Base-by-base conservation (phyloP, 2,888 invertebrate genomes). In the Proisotoma minuta region DNA sequence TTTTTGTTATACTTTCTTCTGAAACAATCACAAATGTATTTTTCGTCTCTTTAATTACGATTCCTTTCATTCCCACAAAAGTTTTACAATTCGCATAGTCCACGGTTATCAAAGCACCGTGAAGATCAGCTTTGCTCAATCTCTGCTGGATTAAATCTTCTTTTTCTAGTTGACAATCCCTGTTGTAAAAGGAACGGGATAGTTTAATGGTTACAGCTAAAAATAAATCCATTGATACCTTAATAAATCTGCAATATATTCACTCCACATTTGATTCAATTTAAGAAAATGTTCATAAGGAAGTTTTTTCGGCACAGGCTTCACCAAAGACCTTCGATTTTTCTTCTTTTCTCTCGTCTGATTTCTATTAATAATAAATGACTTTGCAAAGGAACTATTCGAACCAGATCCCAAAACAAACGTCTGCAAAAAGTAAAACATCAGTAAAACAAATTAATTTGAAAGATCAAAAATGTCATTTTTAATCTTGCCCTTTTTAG, bases 41-140 rank as follows among this genome's bases (percentile, higher is more conserved):
- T 63, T 67, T 75, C 1, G 73, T 74, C 29, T 75, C 75, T 54
- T 72, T 72, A 4, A 75, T 66, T 15, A 75, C 68, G 52, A 75
- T 73, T 3, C 75, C 75, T 57, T 66, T 52, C 22, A 70, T 20
- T 5, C 70, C 66, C 18, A 67, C 22, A 47, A 68, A 71, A 22
- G 68, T 66, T 12, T 68, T 62, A 52, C 74, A 75, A 43, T 70
- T 62, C 5, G 74, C 71, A 5, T 66, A 39, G 8, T 60, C 61
- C 1, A 75, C 73, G 27, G 63, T 63, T 8, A 75, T 15, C 5
- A 60, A 52, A 5, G 74, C 69, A 10, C 75, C 75, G 59, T 74
- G 73, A 22, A 72, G 65, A 47, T 75, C 75, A 15, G 71, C 57
- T 34, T 71, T 61, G 40, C 70, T 73, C 5, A 75, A 53, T 43